Base-by-base conservation (phyloP, 2,888 invertebrate genomes). In the Eilema sororculum region DNA sequence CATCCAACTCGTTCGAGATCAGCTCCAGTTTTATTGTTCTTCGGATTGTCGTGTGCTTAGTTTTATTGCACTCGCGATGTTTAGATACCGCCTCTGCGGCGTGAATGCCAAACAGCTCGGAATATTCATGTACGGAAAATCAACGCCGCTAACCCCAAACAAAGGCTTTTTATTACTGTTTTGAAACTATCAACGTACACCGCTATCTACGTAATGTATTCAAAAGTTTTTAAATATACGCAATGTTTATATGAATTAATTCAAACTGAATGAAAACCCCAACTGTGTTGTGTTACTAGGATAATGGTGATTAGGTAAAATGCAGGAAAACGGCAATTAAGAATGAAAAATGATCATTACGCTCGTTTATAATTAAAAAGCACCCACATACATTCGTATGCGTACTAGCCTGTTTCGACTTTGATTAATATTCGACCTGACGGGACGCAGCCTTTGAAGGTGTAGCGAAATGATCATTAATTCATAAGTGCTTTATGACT, bases 321-420 rank as follows among this genome's bases (percentile, higher is more conserved):
- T 87, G 89, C 83, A 90, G 88, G 89, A 87, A 90, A 92, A 91
- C 88, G 89, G 90, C 93, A 92, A 94, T 95, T 94, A 93, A 87
- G 91, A 88, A 92, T 95, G 95, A 95, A 95, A 94, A 95, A 95
- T 95, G 94, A 94, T 93, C 88, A 93, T 92, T 92, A 90, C 89
- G 80, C 78, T 78, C 88, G 87, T 87, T 88, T 89, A 90, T 95
- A 94, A 95, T 95, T 95, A 95, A 95, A 95, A 94, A 89, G 88
- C 89, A 87, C 86, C 89, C 87, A 88, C 90, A 89, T 87, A 89
- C 87, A 85, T 76, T 77, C 79, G 76, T 90, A 85, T 68, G 65
- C 65, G 65, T 33, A 86, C 87, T 87, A 87, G 89, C 87, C 86
- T 86, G 81, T 87, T 86, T 74, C 80, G 91, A 92, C 91, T 93